Percentiles rank a stretch among this genome's conserved stretches.
phyloP scores from a whole-genome alignment of 2,113 vertebrate genomes.

The Ameiurus melas region DNA sequence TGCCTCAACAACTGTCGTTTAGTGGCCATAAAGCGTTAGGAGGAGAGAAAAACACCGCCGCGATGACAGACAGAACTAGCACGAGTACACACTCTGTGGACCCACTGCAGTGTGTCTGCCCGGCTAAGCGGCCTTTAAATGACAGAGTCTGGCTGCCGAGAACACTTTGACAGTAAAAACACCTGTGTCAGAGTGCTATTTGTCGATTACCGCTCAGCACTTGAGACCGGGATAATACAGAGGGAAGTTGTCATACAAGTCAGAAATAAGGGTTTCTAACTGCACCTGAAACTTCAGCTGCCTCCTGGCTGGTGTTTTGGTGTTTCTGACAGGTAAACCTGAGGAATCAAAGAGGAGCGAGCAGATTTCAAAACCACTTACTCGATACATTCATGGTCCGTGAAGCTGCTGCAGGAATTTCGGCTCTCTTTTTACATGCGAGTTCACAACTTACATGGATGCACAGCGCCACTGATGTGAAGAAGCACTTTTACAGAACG shows the following conservation, averaged over 20 bases:
- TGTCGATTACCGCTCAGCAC: slow-evolving; percentile 41
- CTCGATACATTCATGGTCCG: not conserved
- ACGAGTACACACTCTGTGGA: not conserved
- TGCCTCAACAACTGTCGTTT: slow-evolving; percentile 9
- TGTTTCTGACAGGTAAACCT: slow-evolving; percentile 18
- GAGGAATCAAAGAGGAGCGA: slow-evolving; percentile 11
- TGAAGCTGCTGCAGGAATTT: not conserved
- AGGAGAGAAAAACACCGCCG: not conserved
- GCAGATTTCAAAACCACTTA: slow-evolving; percentile 18
- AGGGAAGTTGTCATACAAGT: slow-evolving; percentile 38
- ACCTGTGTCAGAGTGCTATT: slow-evolving; percentile 24
- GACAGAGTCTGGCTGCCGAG: not conserved
- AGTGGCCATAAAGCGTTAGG: not conserved
- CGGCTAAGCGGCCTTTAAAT: not conserved
- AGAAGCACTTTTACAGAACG: not conserved
- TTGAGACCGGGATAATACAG: slow-evolving; percentile 23
- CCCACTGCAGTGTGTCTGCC: slow-evolving; percentile 20
- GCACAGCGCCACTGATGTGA: not conserved
- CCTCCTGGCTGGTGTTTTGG: slow-evolving; percentile 1
- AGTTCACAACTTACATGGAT: not conserved
- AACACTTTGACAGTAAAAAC: slow-evolving; percentile 36
- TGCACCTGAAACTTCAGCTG: slow-evolving; percentile 17
- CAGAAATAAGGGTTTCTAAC: slow-evolving; percentile 35
- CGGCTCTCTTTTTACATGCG: not conserved
- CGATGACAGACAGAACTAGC: slow-evolving; percentile 27